Percentiles rank a stretch among this genome's conserved stretches.
phyloP scores from a whole-genome alignment of 2,797 vertebrate genomes.

The Mormyrops attenuatus region DNA sequence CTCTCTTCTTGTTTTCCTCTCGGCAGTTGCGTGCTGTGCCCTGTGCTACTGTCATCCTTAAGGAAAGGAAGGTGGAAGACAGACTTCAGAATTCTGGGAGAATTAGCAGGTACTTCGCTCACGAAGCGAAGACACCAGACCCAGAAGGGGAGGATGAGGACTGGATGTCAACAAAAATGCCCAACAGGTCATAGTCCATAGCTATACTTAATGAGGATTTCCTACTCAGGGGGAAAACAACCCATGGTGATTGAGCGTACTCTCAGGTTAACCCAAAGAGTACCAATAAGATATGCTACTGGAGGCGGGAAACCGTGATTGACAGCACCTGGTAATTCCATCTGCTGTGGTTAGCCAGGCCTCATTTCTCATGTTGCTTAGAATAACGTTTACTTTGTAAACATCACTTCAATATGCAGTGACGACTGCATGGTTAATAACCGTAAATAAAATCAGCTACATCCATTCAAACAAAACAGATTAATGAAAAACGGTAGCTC shows the following conservation, averaged over 20 bases:
- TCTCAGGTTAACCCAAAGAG: not conserved
- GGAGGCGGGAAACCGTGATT: not conserved
- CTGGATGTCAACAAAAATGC: not conserved
- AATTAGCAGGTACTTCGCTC: not conserved
- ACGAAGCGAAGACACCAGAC: not conserved
- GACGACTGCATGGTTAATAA: not conserved
- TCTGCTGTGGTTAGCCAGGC: not conserved
- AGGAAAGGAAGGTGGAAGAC: not conserved
- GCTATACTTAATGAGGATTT: not conserved
- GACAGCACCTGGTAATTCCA: not conserved
- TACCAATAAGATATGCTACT: not conserved
- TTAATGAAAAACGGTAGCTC: not conserved
- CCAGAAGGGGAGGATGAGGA: not conserved
- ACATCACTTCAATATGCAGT: not conserved
- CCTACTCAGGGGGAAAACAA: not conserved
- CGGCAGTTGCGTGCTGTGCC: not conserved
- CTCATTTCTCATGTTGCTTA: slow-evolving; percentile 1
- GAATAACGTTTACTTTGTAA: not conserved
- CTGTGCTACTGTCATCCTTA: not conserved
- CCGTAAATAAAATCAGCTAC: not conserved
- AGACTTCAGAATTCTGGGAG: not conserved
- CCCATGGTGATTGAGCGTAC: not conserved
- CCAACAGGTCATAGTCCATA: not conserved
- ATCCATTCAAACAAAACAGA: not conserved
- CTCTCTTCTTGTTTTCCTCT: not conserved